Evolutionary conservation across 2,888 invertebrate species (phyloP), one percentile per base, ranked within the genome.

Genomic region (Callyntrura sp.): DNA sequence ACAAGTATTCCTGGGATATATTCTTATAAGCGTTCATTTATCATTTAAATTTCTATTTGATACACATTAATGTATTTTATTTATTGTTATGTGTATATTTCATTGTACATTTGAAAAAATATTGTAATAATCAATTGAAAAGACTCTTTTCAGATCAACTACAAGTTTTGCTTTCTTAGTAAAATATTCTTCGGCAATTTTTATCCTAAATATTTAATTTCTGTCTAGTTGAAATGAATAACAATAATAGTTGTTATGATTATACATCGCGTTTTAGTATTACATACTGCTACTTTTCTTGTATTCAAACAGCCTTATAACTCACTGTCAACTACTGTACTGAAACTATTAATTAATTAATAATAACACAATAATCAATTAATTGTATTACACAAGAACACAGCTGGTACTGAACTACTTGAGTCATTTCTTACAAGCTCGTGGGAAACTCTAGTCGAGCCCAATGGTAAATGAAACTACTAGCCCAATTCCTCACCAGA

Each of bases 401-500:
- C 35, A 35, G 35, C 6, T 35, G 35, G 35, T 35, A 35, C 28
- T 68, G 12, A 11, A 25, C n/a, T 3, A 5, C 5, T 11, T 43
- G 1, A 35, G 6, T 35, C 35, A n/a, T 35, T n/a, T n/a, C 5
- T 51, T 12, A 78, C 25, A 28, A 14, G n/a, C 14, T 28, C 28
- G 1, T 65, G 0, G 48, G 81, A 43, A 51, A 60, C 17, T 81
- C 35, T 43, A 91, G 17, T 68, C 57, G 62, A 12, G 90, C 91
- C 78, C 85, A 89, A 23, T 85, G 43, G 62, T 90, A 91, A 17
- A 73, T 85, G 17, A 90, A 55, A 78, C 70, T 79, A 11, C 48
- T 70, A 11, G 73, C 17, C 89, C 91, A 91, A 73, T 90, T 86
- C 9, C 91, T 28, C 8, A 90, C 86, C 23, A 91, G 35, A 73